Conservation (phyloP, 2,797 vertebrate genomes). For the Pseudomugil tenellus region DNA sequence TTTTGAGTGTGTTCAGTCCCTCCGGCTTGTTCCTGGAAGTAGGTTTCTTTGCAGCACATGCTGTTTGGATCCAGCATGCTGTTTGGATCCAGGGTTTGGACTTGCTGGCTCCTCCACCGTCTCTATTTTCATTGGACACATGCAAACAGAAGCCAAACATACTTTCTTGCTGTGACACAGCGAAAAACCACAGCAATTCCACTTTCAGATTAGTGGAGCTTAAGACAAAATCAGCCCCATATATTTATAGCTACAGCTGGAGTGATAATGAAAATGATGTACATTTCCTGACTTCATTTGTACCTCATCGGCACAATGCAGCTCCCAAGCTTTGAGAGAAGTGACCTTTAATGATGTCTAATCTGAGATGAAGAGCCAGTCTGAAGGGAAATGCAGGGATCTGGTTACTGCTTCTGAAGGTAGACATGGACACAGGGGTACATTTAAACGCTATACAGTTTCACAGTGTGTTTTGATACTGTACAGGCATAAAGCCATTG, state of each 20-base stretch:
- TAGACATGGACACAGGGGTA: constrained; percentile 40
- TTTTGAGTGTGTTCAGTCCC: constrained; percentile 43
- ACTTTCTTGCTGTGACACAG: constrained; percentile 44
- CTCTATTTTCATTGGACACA: not conserved
- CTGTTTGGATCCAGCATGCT: constrained; percentile 29
- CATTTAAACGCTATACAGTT: constrained; percentile 39
- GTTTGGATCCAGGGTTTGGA: constrained; percentile 24
- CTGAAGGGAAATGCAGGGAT: constrained; percentile 27
- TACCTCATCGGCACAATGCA: no score
- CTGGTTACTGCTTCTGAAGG: constrained; percentile 43
- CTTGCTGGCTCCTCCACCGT: constrained; percentile 6
- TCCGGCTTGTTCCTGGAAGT: constrained; percentile 56
- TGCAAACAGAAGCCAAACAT: constrained; percentile 18
- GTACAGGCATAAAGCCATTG: constrained; percentile 37
- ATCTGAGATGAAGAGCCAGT: constrained; percentile 15
- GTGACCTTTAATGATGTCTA: constrained; percentile 18
- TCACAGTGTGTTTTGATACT: constrained; percentile 32
- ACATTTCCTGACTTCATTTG: no score
- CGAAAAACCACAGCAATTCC: constrained; percentile 21
- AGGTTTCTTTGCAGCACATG: constrained; percentile 57
- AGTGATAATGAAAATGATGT: no score
- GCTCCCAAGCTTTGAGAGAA: no score
- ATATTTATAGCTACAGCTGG: no score
- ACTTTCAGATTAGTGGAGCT: not conserved
- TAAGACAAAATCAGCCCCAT: no score